Evolutionary conservation across 1,140 invertebrate species (phyloP).

Genomic region (Arion vulgaris): DNA sequence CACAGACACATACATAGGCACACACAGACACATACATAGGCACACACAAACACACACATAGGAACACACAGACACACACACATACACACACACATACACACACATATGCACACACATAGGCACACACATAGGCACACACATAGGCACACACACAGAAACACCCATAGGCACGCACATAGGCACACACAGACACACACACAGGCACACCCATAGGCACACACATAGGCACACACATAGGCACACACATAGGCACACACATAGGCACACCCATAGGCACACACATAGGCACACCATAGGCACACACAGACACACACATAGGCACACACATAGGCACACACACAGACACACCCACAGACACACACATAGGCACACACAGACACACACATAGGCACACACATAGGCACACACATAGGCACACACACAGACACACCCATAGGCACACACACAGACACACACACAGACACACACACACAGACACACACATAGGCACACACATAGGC

Average conservation of each 20-base stretch:
- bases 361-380: not conserved
- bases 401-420: not conserved
- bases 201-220: not conserved
- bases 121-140: not conserved
- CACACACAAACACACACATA: not conserved
- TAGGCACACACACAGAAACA: not conserved
- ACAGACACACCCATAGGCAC: not conserved
- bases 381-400: not conserved
- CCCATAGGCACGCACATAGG: not conserved
- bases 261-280: not conserved
- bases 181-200: not conserved
- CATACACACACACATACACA: not conserved
- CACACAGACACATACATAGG: too few relatives aligned
- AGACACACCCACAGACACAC: not conserved
- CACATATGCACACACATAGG: not conserved
- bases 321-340: not conserved
- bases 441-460: not conserved
- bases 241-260: not conserved
- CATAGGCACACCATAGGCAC: not conserved
- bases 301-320: not conserved
- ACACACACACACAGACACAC: not conserved
- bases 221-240: not conserved
- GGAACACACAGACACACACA: not conserved
- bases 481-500: not conserved
- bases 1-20: too few relatives aligned